Base-by-base conservation (phyloP, 1,140 invertebrate genomes). In the Drosophila malerkotliana region DNA sequence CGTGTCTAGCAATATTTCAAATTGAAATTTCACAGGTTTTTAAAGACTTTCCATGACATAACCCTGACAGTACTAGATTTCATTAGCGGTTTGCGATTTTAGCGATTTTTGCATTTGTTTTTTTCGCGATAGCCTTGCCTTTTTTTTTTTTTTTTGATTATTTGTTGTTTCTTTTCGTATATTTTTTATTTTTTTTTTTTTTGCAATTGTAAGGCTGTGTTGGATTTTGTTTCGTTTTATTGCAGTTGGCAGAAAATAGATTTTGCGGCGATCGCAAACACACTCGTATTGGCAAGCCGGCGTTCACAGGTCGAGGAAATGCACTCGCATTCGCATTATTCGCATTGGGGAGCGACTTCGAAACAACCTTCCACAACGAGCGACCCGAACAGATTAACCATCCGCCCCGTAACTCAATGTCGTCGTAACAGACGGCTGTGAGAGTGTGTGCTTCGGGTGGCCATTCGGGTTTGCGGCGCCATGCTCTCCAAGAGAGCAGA, bases 21-120 rank as follows among this genome's bases (percentile, higher is more conserved):
- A 45, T 53, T 30, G 63, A 55, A 62, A 62, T 57, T 58, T 61
- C 5, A 44, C 45, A 53, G 37, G 9, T 15, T 56, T 57, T 66
- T 48, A 48, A 58, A 34, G 47, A 61, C 51, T 75, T 72, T 78
- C 51, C 82, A 61, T 85, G 82, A 85, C 82, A 78, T 87, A 85
- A 87, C 54, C 56, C 21, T 41, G 54, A 34, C 57, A 72, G 58
- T 73, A 74, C 58, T 81, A 47, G 48, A 83, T 76, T 66, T 49
- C 75, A 52, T 12, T 7, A 68, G 28, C 59, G 39, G 63, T 75
- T 61, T 28, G 26, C 26, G 26, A 28, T 28, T 28, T 6, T 5
- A 28, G 26, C 26, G 26, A 28, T 28, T 28, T 28, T 28, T 56
- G 72, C 71, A 28, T 15, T 15, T 15, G 15, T 9, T 14, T 44